A percentile compares a stretch with the other conserved stretches of the same genome.
These are phyloP conservation scores for Vipera latastei DNA, from an alignment of 2,797 vertebrate genomes.

Conservation along the genomic window DNA sequence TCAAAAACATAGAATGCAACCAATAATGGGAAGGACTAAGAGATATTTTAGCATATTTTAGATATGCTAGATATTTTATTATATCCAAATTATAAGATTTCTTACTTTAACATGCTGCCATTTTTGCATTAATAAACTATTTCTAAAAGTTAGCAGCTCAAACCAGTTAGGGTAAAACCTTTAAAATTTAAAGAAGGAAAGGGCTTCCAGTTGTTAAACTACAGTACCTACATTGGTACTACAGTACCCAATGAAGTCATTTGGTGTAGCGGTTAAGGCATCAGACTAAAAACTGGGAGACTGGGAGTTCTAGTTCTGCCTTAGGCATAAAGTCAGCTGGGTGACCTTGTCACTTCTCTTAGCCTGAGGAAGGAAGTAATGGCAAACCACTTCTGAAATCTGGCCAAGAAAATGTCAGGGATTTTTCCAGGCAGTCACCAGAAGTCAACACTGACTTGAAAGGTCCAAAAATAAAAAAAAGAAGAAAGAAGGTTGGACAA, in stretches of 20 bases:
- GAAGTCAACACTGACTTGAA: background rate
- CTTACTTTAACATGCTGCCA: background rate
- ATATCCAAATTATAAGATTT: background rate
- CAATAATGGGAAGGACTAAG: background rate
- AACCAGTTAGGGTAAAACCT: background rate
- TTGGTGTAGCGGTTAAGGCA: background rate
- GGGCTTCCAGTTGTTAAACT: background rate
- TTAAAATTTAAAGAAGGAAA: background rate
- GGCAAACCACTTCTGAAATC: background rate
- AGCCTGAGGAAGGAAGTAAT: background rate
- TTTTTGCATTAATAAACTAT: slow-evolving; percentile 11
- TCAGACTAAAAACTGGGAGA: background rate
- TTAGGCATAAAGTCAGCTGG: background rate
- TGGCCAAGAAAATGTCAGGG: background rate
- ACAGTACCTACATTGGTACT: background rate
- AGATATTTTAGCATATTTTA: background rate
- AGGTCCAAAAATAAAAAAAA: background rate
- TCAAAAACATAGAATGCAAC: background rate
- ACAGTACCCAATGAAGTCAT: background rate
- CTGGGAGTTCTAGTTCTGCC: background rate
- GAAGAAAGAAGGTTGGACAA: background rate
- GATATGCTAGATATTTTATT: background rate
- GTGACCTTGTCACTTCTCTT: background rate
- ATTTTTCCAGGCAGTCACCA: background rate
- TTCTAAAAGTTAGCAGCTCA: background rate